Percentiles rank a stretch among this genome's conserved stretches.
phyloP scores from a whole-genome alignment of 2,797 vertebrate species.

The Pseudotriccus pelzelni region DNA sequence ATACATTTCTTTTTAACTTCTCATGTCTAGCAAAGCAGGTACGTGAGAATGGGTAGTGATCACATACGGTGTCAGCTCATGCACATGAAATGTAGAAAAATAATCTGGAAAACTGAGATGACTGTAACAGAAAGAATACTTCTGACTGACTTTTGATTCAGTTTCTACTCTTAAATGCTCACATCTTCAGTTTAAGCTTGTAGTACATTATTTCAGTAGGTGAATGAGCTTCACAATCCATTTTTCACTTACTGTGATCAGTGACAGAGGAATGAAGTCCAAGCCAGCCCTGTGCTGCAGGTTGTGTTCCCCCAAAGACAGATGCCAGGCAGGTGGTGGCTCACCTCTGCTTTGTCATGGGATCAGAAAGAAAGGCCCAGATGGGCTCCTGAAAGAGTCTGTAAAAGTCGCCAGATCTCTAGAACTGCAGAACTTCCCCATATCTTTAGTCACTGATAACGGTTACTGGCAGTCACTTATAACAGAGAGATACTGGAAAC shows the following conservation, averaged over 20 bases:
- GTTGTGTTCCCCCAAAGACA: background rate
- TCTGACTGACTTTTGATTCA: background rate
- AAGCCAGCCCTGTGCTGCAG: background rate
- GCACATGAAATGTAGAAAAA: background rate
- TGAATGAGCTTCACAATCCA: background rate
- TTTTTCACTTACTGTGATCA: background rate
- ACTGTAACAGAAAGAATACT: background rate
- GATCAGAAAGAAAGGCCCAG: background rate
- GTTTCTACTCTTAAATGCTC: background rate
- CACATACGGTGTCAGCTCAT: fast-evolving
- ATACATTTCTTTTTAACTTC: background rate
- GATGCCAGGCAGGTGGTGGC: background rate
- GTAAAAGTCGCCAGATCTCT: background rate
- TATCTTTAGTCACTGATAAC: background rate
- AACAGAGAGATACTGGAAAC: background rate
- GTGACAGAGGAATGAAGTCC: background rate
- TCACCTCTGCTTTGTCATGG: background rate
- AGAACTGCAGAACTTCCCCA: background rate
- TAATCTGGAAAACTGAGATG: background rate
- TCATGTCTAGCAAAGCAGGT: background rate
- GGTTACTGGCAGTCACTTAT: background rate
- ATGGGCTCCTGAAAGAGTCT: background rate
- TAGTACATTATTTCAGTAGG: background rate
- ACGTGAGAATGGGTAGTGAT: background rate
- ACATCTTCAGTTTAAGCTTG: background rate